Evolutionary conservation across 2,113 vertebrate species (phyloP).

Genomic region (Vicugna pacos): DNA sequence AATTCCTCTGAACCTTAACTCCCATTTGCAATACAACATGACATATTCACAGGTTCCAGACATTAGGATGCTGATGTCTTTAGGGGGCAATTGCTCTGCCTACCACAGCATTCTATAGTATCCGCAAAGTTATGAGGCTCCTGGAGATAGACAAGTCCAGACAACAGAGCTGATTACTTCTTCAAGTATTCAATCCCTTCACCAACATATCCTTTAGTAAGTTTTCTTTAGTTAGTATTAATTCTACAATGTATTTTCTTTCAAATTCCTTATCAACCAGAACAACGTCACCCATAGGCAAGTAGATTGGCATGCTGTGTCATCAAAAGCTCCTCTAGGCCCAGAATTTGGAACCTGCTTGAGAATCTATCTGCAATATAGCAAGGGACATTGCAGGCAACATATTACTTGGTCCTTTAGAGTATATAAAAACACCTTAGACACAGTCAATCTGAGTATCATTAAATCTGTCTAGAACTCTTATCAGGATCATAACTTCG

Average conservation of each 20-base stretch:
- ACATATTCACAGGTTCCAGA: neutral
- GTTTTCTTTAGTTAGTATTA: slow-evolving; percentile 27
- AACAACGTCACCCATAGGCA: slow-evolving; percentile 15
- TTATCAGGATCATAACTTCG: neutral
- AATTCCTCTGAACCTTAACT: slow-evolving; percentile 20
- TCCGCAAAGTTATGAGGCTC: neutral
- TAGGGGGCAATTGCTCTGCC: neutral
- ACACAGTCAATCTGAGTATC: neutral
- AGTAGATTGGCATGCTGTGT: neutral
- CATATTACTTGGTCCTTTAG: neutral
- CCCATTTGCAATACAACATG: neutral
- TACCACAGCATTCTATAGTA: neutral
- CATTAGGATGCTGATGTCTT: neutral
- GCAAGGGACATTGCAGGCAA: neutral
- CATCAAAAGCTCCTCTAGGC: neutral
- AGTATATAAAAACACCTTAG: neutral
- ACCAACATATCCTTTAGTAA: neutral
- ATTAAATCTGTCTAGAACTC: neutral
- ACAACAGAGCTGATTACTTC: slow-evolving; percentile 5
- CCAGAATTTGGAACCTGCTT: neutral
- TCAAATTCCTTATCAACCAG: neutral
- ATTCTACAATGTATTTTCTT: neutral
- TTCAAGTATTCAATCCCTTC: neutral
- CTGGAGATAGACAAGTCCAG: neutral
- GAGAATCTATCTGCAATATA: slow-evolving; percentile 4